Evolutionary conservation across 1,140 invertebrate genomes (phyloP), one percentile per base, ranked within the genome.

Genomic region (Paralvinella palmiformis): DNA sequence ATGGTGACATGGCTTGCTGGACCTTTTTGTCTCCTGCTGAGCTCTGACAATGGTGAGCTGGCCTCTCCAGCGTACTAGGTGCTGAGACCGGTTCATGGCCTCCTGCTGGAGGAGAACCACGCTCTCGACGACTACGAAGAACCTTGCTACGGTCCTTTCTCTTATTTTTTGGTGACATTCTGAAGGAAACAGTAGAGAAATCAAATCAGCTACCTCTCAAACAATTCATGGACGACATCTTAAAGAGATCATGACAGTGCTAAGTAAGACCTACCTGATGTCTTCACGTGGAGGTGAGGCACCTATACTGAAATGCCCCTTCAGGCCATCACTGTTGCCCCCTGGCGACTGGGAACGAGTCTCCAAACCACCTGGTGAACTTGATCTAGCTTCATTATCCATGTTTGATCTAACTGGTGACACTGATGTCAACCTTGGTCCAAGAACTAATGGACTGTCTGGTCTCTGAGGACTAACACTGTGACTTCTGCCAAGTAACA

Each of bases 1-100:
- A 92, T 0, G 94, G 93, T 68, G 92, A 91, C 73, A 96, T 86
- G 0, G 92, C 93, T 70, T 90, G 85, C 75, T 92, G 93, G 0
- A 87, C 84, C 55, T 27, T 24, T 15, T 27, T 29, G 69, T 33
- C n/a, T 20, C n/a, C 52, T 22, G n/a, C 36, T 52, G 59, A 66
- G 65, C 55, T 71, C 53, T 61, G 66, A 61, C 57, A 66, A 41
- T 20, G 50, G 63, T n/a, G 27, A 24, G 68, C 68, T 41, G 73
- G 65, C 31, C 66, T 62, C 2, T 15, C 20, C 29, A 68, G 68
- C 36, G 74, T 69, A 29, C 66, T 63, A 4, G 75, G 75, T 37
- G 77, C 58, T 65, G 48, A 5, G 58, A n/a, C n/a, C n/a, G n/a
- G n/a, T 10, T 55, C 37, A 63, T 70, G 3, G 60, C 67, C 33